Conservation (phyloP, 2,888 invertebrate genomes). For the Ptychoptera albimana region DNA sequence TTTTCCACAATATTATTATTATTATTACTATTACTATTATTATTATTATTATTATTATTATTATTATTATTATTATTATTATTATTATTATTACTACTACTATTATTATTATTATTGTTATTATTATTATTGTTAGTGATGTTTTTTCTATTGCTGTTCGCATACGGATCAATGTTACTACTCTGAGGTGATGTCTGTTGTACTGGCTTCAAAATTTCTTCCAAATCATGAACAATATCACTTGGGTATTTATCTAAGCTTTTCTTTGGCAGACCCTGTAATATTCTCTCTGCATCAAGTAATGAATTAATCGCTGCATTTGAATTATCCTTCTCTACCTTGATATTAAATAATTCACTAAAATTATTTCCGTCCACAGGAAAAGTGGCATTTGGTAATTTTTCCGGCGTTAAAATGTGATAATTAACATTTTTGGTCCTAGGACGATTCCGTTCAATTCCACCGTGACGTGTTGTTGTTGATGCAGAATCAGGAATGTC, state of each 20-base stretch:
- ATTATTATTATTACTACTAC: too few relatives aligned
- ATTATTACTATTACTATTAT: too few relatives aligned
- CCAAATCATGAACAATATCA: constrained; percentile 27
- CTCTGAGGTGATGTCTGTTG: constrained; percentile 2
- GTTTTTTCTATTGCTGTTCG: neutral
- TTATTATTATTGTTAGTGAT: too few relatives aligned
- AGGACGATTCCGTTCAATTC: constrained; percentile 36
- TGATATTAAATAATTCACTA: constrained; percentile 16
- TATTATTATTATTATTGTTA: too few relatives aligned
- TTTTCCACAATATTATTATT: too few relatives aligned
- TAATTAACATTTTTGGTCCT: constrained; percentile 49
- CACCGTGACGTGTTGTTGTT: constrained; percentile 4
- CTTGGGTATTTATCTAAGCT: constrained; percentile 26
- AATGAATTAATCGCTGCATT: constrained; percentile 8
- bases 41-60: too few relatives aligned
- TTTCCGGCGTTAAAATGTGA: constrained; percentile 36
- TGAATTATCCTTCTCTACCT: constrained; percentile 14
- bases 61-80: too few relatives aligned
- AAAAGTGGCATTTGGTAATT: constrained; percentile 36
- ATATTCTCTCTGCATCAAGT: constrained; percentile 6
- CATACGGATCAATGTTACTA: neutral
- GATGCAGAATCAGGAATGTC: constrained; percentile 12
- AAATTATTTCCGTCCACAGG: constrained; percentile 19
- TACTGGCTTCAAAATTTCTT: constrained; percentile 20
- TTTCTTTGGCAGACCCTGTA: constrained; percentile 19